phyloP scores from a whole-genome alignment of 2,797 vertebrate genomes.

The Notamacropus eugenii region DNA sequence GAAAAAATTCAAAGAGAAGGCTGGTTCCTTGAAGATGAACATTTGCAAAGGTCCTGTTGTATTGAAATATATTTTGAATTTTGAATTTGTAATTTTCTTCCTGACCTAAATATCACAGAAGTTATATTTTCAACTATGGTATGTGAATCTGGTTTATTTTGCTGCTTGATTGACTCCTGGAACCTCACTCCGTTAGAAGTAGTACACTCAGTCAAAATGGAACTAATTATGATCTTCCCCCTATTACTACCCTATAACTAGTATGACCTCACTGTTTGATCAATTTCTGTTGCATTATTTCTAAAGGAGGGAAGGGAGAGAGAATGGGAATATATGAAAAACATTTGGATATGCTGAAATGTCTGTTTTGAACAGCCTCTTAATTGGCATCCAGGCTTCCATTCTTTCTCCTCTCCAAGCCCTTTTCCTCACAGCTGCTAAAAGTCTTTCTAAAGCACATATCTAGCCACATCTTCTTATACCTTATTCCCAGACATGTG shows the following conservation, averaged over 20 bases:
- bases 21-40: rapidly evolving
- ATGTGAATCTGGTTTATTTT: background rate
- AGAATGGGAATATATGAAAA: background rate
- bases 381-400: background rate
- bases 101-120: background rate
- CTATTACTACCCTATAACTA: background rate
- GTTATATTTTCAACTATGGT: background rate
- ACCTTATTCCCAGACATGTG: background rate
- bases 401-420: background rate
- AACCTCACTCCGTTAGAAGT: rapidly evolving
- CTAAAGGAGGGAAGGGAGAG: background rate
- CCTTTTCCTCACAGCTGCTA: background rate
- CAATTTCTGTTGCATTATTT: background rate
- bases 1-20: background rate
- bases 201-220: rapidly evolving
- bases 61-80: background rate
- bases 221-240: background rate
- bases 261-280: background rate
- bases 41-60: rapidly evolving
- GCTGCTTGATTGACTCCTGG: background rate
- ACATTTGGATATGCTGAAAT: background rate
- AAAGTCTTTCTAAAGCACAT: background rate
- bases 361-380: background rate
- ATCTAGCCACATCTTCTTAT: background rate
- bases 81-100: background rate